Evolutionary conservation across 2,113 vertebrate species (phyloP).

Genomic region (Pterophyllum scalare): DNA sequence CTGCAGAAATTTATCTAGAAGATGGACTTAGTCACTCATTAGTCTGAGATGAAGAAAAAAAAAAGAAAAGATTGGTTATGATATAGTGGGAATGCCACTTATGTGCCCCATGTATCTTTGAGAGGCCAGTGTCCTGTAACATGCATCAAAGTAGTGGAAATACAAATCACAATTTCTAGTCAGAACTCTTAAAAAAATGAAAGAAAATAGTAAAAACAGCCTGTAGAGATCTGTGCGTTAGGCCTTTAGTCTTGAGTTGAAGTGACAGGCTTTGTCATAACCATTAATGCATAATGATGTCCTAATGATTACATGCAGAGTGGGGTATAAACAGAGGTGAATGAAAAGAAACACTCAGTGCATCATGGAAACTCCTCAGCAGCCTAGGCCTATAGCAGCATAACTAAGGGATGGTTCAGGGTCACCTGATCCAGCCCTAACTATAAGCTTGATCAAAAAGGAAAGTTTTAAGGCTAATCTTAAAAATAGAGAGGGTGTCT

Average conservation of each 20-base stretch:
- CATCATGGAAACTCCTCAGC: too few species aligned
- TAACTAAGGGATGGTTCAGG: too few species aligned
- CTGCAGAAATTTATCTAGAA: background rate
- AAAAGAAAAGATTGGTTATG: too few species aligned
- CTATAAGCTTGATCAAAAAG: too few species aligned
- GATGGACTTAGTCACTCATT: background rate
- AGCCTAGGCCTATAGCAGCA: too few species aligned
- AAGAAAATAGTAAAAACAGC: background rate
- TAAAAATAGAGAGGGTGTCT: too few species aligned
- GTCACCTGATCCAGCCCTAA: too few species aligned
- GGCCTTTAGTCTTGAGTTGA: background rate
- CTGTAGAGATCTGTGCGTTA: background rate
- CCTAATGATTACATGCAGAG: too few species aligned
- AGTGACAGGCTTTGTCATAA: background rate
- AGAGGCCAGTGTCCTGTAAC: background rate
- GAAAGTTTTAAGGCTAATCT: too few species aligned
- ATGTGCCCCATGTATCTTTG: fast-evolving
- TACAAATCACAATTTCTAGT: background rate
- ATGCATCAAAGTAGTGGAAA: background rate
- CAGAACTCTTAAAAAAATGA: background rate
- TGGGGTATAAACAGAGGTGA: too few species aligned
- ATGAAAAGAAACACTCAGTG: too few species aligned
- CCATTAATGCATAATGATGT: too few species aligned
- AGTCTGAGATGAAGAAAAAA: background rate
- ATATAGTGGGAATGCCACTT: background rate